phyloP scores from a whole-genome alignment of 1,140 invertebrate species.

The Drosophila prosaltans region DNA sequence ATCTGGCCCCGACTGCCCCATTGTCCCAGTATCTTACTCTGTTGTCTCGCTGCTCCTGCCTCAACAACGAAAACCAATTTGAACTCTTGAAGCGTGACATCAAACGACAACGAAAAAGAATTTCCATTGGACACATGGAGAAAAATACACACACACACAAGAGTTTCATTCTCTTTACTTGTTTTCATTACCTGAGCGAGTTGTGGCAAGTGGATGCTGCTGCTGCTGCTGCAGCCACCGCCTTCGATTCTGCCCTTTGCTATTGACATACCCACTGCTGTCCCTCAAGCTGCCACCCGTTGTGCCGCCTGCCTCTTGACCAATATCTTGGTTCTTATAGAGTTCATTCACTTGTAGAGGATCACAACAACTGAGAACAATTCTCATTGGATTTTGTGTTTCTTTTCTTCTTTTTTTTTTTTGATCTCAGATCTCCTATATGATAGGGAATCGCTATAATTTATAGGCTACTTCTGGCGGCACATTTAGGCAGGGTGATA shows the following conservation, averaged over 20 bases:
- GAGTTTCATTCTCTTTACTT: slow-evolving; percentile 10
- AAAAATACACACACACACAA: slow-evolving; percentile 16
- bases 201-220: slow-evolving; percentile 10
- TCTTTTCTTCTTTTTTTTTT: neutral
- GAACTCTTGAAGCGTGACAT: slow-evolving; percentile 71
- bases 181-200: slow-evolving; percentile 58
- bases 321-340: slow-evolving; percentile 27
- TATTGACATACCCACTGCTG: neutral
- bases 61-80: slow-evolving; percentile 63
- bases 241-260: neutral
- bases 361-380: neutral
- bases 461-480: slow-evolving; percentile 58
- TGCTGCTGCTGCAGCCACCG: neutral
- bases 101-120: slow-evolving; percentile 65
- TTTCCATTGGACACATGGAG: slow-evolving; percentile 56
- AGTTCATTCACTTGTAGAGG: slow-evolving; percentile 41
- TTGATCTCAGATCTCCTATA: slow-evolving; percentile 12
- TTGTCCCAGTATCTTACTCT: neutral
- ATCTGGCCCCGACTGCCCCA: slow-evolving; percentile 27
- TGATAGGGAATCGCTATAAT: slow-evolving; percentile 48
- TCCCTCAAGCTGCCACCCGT: slow-evolving; percentile 7
- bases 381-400: neutral
- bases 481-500: slow-evolving; percentile 33
- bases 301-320: slow-evolving; percentile 19
- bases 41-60: slow-evolving; percentile 8